Evolutionary conservation across 2,113 vertebrate genomes (phyloP).

Genomic region (Elaphurus davidianus): DNA sequence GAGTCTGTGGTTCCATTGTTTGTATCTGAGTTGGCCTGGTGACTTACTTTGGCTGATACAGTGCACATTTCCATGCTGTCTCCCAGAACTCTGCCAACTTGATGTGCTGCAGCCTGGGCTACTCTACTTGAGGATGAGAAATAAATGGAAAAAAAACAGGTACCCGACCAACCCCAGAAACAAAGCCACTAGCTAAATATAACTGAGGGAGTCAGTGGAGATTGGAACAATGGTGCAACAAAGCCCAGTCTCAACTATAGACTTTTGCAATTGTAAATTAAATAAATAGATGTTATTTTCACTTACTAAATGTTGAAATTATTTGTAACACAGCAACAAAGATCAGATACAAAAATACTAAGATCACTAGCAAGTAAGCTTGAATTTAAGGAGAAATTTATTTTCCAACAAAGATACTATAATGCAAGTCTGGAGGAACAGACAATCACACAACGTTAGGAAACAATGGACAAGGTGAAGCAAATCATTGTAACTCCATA

Average conservation of each 20-base stretch:
- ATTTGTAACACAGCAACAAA: not conserved
- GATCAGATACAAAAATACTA: not conserved
- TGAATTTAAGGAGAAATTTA: not conserved
- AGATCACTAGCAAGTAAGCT: not conserved
- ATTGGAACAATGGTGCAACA: not conserved
- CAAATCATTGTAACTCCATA: not conserved
- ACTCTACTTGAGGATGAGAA: not conserved
- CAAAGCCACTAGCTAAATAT: not conserved
- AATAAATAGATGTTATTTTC: not conserved
- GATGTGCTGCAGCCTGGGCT: fast-evolving
- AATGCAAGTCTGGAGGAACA: not conserved
- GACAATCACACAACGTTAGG: not conserved
- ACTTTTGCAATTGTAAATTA: not conserved
- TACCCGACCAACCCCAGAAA: not conserved
- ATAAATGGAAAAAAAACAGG: not conserved
- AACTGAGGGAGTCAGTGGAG: not conserved
- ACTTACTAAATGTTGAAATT: not conserved
- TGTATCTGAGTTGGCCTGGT: not conserved
- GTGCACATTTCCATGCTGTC: not conserved
- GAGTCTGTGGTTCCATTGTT: not conserved
- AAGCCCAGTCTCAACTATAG: not conserved
- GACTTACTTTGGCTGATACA: not conserved
- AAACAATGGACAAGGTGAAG: not conserved
- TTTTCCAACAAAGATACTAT: not conserved
- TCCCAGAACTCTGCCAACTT: not conserved